A percentile compares a stretch with the other conserved stretches of the same genome.
Conservation (phyloP, 1,140 invertebrate species). For the Pseudomyrmex sp. region DNA sequence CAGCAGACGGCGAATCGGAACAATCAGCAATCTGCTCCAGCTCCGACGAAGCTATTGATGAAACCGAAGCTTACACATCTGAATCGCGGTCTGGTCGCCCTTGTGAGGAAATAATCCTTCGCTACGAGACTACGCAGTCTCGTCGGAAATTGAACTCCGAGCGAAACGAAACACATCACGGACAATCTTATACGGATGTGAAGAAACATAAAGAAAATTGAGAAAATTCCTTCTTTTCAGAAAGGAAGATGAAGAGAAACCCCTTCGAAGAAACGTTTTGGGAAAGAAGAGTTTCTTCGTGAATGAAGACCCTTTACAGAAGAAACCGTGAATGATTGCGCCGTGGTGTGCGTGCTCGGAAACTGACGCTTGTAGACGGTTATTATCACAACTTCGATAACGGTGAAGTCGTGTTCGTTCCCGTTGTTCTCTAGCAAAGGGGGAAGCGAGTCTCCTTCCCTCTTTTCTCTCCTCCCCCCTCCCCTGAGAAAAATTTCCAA, state of each 20-base stretch:
- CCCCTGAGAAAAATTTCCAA: slow-evolving; percentile 57
- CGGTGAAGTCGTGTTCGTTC: not conserved
- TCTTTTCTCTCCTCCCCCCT: no score
- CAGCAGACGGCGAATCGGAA: slow-evolving; percentile 67
- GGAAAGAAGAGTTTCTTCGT: not conserved
- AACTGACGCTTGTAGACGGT: slow-evolving; percentile 14
- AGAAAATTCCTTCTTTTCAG: not conserved
- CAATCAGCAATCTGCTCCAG: slow-evolving; percentile 64
- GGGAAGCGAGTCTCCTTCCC: slow-evolving; percentile 28
- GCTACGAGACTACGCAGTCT: slow-evolving; percentile 72
- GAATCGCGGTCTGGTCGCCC: slow-evolving; percentile 74
- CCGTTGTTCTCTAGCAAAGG: not conserved
- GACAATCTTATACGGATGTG: not conserved
- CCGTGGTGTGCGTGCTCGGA: slow-evolving; percentile 24
- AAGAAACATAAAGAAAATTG: not conserved
- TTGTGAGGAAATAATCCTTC: slow-evolving; percentile 79
- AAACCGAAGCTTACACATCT: slow-evolving; percentile 78
- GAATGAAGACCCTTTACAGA: no score
- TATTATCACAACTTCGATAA: slow-evolving; percentile 11
- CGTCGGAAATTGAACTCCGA: slow-evolving; percentile 66
- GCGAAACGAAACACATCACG: slow-evolving; percentile 18
- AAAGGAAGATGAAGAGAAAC: not conserved
- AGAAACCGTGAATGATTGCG: not conserved
- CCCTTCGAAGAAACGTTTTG: not conserved
- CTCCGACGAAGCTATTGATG: slow-evolving; percentile 66